These are phyloP conservation scores for Colius striatus DNA, from an alignment of 2,113 vertebrate genomes.

Conservation along the genomic window DNA sequence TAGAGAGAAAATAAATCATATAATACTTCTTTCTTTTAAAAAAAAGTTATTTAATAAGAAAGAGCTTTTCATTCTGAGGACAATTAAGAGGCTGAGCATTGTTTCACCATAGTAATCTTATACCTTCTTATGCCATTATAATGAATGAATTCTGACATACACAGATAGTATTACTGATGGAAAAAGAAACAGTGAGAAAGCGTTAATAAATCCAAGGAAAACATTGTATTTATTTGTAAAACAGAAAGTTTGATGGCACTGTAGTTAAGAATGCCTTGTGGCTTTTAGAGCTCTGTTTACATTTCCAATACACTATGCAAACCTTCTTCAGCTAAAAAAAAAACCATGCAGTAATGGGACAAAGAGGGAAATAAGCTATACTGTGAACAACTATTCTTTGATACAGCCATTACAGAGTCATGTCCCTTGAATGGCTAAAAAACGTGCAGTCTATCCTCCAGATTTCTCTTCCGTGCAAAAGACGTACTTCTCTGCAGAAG, in stretches of 20 bases:
- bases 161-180: conserved; percentile 20
- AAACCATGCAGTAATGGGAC: background rate
- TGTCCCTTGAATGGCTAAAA: background rate
- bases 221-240: conserved; percentile 50
- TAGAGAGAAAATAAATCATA: conserved; percentile 1
- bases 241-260: conserved; percentile 11
- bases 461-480: background rate
- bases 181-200: conserved; percentile 51
- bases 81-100: background rate
- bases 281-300: conserved; percentile 46
- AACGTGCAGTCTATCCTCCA: background rate
- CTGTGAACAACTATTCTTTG: background rate
- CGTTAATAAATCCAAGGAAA: conserved; percentile 49
- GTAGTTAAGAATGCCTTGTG: conserved; percentile 10
- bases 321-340: conserved; percentile 31
- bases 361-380: background rate
- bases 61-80: conserved; percentile 17
- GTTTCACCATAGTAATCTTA: background rate
- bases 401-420: background rate
- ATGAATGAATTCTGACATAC: background rate
- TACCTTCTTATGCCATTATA: conserved; percentile 1
- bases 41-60: background rate
- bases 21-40: background rate
- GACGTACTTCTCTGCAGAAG: background rate
- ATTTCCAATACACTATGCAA: conserved; percentile 53